Evolutionary conservation across 2,797 vertebrate species (phyloP).

Genomic region (Eurystomus glaucurus): DNA sequence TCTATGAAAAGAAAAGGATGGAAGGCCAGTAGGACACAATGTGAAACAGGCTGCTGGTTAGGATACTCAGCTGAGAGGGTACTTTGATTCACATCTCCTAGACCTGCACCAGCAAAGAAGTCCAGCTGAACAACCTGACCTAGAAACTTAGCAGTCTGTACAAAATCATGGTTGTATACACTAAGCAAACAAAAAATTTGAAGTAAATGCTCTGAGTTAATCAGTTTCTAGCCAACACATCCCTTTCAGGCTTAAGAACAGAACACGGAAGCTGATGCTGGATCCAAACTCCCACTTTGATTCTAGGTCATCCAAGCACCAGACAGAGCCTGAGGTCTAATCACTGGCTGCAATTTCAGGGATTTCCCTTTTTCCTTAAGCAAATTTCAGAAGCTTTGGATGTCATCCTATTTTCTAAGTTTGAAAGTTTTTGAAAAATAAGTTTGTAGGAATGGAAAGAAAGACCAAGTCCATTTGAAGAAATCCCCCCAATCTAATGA

Average conservation of each 20-base stretch:
- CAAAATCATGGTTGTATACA: background rate
- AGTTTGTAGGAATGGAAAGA: background rate
- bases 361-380: background rate
- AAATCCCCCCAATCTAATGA: background rate
- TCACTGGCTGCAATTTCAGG: background rate
- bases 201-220: background rate
- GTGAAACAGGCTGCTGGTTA: background rate
- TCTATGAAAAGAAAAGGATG: background rate
- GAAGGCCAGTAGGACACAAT: background rate
- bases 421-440: background rate
- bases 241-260: background rate
- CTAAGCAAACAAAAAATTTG: background rate
- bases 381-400: background rate
- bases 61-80: background rate
- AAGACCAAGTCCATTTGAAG: background rate
- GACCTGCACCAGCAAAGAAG: background rate
- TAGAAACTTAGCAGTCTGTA: background rate
- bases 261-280: background rate
- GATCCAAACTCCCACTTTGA: background rate
- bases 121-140: background rate
- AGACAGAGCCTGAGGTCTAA: background rate
- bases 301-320: background rate
- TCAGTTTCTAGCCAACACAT: background rate
- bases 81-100: background rate
- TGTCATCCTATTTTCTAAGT: background rate